These are phyloP conservation scores for Heterocephalus glaber DNA, from an alignment of 2,113 vertebrate genomes.

Conservation along the genomic window DNA sequence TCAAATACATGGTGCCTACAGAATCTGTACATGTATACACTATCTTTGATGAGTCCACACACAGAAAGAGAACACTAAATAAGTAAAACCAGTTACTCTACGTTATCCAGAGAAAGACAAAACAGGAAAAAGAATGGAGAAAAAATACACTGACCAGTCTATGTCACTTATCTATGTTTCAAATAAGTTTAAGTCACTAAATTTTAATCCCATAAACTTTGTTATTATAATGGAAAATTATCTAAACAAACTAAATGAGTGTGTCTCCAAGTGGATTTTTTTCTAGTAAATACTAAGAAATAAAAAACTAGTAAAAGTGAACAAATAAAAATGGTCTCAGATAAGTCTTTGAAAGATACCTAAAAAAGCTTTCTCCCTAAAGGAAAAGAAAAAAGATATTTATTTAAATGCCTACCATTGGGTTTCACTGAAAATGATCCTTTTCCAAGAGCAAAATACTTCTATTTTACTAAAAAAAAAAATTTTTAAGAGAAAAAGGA, in stretches of 20 bases:
- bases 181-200: not conserved
- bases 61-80: not conserved
- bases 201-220: not conserved
- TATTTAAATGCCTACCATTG: not conserved
- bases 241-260: slow-evolving; percentile 34
- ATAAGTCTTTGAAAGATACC: not conserved
- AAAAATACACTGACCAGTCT: not conserved
- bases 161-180: not conserved
- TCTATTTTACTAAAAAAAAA: not conserved
- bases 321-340: not conserved
- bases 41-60: not conserved
- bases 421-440: not conserved
- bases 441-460: not conserved
- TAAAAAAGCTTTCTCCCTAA: not conserved
- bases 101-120: not conserved
- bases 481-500: not conserved
- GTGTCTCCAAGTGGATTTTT: not conserved
- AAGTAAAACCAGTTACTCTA: not conserved
- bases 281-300: not conserved
- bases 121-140: not conserved
- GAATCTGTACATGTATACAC: not conserved
- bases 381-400: not conserved
- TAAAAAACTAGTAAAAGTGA: not conserved
- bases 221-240: slow-evolving; percentile 7
- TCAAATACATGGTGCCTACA: not conserved